Percentiles rank a stretch among this genome's conserved stretches.
phyloP scores from a whole-genome alignment of 2,113 vertebrate species.

The Pelodiscus sinensis region DNA sequence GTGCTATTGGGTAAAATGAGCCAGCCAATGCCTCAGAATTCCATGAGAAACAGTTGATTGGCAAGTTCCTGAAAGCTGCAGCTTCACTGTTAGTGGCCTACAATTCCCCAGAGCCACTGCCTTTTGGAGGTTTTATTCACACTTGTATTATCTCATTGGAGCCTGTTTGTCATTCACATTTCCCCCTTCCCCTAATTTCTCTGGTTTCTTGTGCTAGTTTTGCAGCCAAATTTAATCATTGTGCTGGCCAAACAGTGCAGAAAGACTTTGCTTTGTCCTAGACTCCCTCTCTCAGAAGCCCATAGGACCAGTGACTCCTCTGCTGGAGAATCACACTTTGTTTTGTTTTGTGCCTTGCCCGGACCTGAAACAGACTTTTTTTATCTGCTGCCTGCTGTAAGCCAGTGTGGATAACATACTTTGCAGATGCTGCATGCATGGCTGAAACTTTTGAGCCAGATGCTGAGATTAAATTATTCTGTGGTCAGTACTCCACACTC shows the following conservation, averaged over 20 bases:
- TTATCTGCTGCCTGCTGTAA: not conserved
- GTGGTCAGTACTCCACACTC: not conserved
- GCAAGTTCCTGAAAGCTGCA: not conserved
- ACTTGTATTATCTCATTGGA: not conserved
- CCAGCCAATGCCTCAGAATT: not conserved
- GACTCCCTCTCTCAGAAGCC: not conserved
- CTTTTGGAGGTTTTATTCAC: constrained; percentile 5
- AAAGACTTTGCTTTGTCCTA: not conserved
- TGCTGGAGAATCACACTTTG: not conserved
- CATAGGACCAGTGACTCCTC: not conserved
- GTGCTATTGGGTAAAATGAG: not conserved
- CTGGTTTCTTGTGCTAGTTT: not conserved
- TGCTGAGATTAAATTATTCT: not conserved
- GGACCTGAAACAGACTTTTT: not conserved
- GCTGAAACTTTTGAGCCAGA: not conserved
- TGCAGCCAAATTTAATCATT: not conserved
- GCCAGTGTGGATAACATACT: not conserved
- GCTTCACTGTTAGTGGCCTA: not conserved
- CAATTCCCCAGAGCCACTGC: not conserved
- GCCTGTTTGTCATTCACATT: not conserved
- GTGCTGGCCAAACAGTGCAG: not conserved
- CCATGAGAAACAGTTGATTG: not conserved
- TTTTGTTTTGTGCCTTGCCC: not conserved
- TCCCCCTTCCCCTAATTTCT: not conserved
- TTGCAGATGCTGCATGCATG: not conserved